Evolutionary conservation across 2,113 vertebrate genomes (phyloP).

Genomic region (Thamnaconus septentrionalis): DNA sequence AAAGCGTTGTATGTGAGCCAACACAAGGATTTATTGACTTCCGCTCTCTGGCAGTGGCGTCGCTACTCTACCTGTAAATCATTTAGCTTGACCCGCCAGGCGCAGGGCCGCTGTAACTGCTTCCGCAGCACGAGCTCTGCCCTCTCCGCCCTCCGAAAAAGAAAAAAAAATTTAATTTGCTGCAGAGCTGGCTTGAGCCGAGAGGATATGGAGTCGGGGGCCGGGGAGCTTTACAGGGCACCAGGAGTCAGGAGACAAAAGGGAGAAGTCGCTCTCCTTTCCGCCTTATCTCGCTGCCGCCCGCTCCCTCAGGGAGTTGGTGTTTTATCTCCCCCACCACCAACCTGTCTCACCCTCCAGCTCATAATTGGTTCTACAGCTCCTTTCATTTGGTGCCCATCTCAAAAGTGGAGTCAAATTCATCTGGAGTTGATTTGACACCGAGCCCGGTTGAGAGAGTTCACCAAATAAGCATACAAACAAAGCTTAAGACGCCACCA

Average conservation of each 20-base stretch:
- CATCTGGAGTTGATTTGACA: neutral
- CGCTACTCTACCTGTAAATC: conserved; percentile 23
- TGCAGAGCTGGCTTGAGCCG: conserved; percentile 4
- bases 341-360: conserved; percentile 21
- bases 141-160: conserved; percentile 16
- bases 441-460: conserved; percentile 12
- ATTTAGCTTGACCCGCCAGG: neutral
- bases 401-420: conserved; percentile 24
- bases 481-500: no score
- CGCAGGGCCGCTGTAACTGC: neutral
- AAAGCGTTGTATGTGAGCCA: no score
- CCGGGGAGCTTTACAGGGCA: conserved; percentile 3
- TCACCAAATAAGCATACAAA: no score
- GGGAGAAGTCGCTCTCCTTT: conserved; percentile 8
- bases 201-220: conserved; percentile 29
- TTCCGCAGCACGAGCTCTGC: conserved; percentile 5
- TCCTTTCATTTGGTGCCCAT: conserved; percentile 52
- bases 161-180: conserved; percentile 33
- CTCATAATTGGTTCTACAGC: conserved; percentile 36
- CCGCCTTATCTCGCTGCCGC: no score
- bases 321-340: conserved; percentile 19
- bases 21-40: no score
- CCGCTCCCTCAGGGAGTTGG: no score
- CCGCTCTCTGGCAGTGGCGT: no score
- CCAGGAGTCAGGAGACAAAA: conserved; percentile 16